Percentiles rank a stretch among this genome's conserved stretches.
Evolutionary conservation across 2,797 vertebrate genomes (phyloP).

Genomic region (Lemur catta): DNA sequence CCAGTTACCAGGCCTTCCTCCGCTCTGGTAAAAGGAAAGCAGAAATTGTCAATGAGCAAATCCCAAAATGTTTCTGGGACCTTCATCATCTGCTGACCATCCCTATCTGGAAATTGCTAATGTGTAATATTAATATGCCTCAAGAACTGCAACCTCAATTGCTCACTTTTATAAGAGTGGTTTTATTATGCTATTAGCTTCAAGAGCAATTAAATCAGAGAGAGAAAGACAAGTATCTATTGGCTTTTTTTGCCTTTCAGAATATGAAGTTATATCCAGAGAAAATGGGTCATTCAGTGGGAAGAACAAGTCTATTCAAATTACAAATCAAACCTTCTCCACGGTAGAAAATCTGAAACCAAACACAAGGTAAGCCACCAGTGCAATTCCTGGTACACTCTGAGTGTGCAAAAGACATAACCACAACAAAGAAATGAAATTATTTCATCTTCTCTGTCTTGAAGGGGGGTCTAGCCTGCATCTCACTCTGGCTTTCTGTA

Average conservation of each 20-base stretch:
- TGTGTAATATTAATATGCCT: neutral
- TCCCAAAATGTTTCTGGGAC: neutral
- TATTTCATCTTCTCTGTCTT: neutral
- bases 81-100: neutral
- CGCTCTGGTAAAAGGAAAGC: neutral
- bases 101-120: neutral
- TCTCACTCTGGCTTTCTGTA: neutral
- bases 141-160: neutral
- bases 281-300: slow-evolving; percentile 89
- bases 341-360: slow-evolving; percentile 97
- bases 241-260: slow-evolving; percentile 82
- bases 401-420: neutral
- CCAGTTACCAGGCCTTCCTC: neutral
- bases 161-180: neutral
- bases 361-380: slow-evolving; percentile 90
- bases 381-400: neutral
- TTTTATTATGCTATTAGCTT: neutral
- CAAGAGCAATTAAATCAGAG: neutral
- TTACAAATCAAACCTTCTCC: slow-evolving; percentile 97
- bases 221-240: slow-evolving; percentile 31
- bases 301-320: slow-evolving; percentile 90
- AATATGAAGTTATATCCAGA: slow-evolving; percentile 94
- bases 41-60: neutral
- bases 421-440: neutral
- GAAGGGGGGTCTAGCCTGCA: neutral